These are phyloP conservation scores for Drosophila kepulauana DNA, from an alignment of 1,140 invertebrate species.

Conservation along the genomic window DNA sequence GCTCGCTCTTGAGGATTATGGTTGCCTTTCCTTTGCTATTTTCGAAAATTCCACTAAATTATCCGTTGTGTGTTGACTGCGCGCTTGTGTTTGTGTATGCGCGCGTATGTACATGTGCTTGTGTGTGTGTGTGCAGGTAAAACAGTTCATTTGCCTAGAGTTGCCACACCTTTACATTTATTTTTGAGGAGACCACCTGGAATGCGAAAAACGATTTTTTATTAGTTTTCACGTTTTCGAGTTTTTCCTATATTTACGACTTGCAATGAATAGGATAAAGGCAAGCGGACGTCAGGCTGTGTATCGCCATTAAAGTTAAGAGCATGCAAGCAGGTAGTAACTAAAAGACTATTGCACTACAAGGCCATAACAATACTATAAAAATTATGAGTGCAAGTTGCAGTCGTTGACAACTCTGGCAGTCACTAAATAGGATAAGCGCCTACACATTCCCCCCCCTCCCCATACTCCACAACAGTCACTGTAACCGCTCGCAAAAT, in stretches of 20 bases:
- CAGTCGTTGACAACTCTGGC: constrained; percentile 56
- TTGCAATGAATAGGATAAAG: not conserved
- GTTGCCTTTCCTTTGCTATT: constrained; percentile 71
- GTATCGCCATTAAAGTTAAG: constrained; percentile 38
- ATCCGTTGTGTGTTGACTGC: constrained; percentile 59
- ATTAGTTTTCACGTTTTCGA: constrained; percentile 41
- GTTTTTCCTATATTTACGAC: constrained; percentile 39
- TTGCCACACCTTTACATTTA: constrained; percentile 54
- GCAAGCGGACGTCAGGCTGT: not conserved
- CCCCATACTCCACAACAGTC: not conserved
- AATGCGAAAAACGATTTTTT: constrained; percentile 56
- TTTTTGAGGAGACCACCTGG: constrained; percentile 65
- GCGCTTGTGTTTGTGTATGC: constrained; percentile 36
- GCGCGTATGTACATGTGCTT: constrained; percentile 11
- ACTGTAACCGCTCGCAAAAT: constrained; percentile 17
- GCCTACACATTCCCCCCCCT: constrained; percentile 20
- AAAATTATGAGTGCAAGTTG: constrained; percentile 9
- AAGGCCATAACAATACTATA: constrained; percentile 50
- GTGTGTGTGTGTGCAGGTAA: constrained; percentile 66
- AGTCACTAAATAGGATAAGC: constrained; percentile 57
- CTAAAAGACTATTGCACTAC: constrained; percentile 20
- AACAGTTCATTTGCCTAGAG: constrained; percentile 79
- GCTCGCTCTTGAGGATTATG: constrained; percentile 55
- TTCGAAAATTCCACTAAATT: constrained; percentile 82
- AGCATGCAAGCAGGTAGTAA: constrained; percentile 53